phyloP scores from a whole-genome alignment of 2,113 vertebrate genomes.

The Neodontobutis hainanensis region DNA sequence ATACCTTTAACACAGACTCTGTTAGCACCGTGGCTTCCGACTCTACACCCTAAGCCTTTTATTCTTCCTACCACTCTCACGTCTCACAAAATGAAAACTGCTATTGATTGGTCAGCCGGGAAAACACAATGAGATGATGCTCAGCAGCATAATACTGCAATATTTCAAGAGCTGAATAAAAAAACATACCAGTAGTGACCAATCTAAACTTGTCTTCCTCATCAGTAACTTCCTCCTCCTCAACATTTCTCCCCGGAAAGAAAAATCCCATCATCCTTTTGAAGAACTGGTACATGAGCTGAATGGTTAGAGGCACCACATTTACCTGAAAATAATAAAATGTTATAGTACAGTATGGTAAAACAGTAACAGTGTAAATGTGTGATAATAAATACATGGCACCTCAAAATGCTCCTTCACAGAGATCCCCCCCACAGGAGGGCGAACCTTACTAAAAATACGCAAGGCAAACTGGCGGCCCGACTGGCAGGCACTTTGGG shows the following conservation, averaged over 20 bases:
- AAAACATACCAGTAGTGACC: slow-evolving; percentile 90
- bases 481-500: slow-evolving; percentile 92
- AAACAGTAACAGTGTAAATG: not conserved
- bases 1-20: slow-evolving; percentile 80
- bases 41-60: slow-evolving; percentile 28
- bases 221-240: slow-evolving; percentile 95
- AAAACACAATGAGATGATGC: slow-evolving; percentile 4
- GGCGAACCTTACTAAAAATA: slow-evolving; percentile 98
- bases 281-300: slow-evolving; percentile 99
- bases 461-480: slow-evolving; percentile 93
- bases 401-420: slow-evolving; percentile 99
- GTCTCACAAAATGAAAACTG: slow-evolving; percentile 36
- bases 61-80: slow-evolving; percentile 50
- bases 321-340: slow-evolving; percentile 83
- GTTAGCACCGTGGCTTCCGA: slow-evolving; percentile 45
- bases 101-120: slow-evolving; percentile 38
- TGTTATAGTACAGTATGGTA: not conserved
- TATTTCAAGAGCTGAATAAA: not conserved
- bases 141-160: slow-evolving; percentile 8
- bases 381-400: slow-evolving; percentile 16
- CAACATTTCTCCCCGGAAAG: slow-evolving; percentile 93
- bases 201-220: slow-evolving; percentile 97
- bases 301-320: slow-evolving; percentile 96
- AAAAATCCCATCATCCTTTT: slow-evolving; percentile 99
- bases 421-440: slow-evolving; percentile 96